Base-by-base conservation (phyloP, 2,888 invertebrate species). In the Mythimna loreyi region DNA sequence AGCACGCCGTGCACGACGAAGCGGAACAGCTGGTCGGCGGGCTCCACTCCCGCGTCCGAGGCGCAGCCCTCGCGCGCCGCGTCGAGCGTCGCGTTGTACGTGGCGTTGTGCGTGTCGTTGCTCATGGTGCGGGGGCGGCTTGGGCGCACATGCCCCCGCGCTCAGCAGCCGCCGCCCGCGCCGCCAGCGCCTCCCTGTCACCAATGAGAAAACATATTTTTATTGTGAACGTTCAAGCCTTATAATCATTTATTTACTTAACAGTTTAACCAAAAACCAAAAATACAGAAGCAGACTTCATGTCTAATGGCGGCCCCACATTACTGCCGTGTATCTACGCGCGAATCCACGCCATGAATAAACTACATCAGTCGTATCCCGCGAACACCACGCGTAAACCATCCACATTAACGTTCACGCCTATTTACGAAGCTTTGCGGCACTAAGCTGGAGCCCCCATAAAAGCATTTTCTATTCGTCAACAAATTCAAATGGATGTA, bases 1-100 rank as follows among this genome's bases (percentile, higher is more conserved):
- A 98, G 95, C 80, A 99, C 96, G 72, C 98, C 98, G 92, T 98
- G 98, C 78, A 98, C 97, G 92, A 98, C 96, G 95, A 98, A 98
- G 87, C 98, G 97, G 89, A 97, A 97, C 86, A 97, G 94, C 81
- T 96, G 96, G 87, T 96, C 96, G 75, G 96, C 95, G 65, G 84
- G 90, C 74, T 89, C 84, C 83, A 94, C 94, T 87, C 87, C 92
- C 86, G 72, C 86, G 89, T 96, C 95, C 75, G 94, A 88, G 72
- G 88, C 90, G 92, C 94, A 95, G 83, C 88, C 89, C 78, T 76
- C 77, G 73, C 67, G 36, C 79, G 87, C 80, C 80, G 78, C 86
- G 91, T 90, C 90, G 78, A 67, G 81, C 53, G 53, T 55, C 30
- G n/a, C 53, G 53, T 52, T 53, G 74, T 68, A 47, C 79, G 88